These are phyloP conservation scores for Oreocharis arfaki DNA, from an alignment of 2,113 vertebrate genomes.

Conservation along the genomic window DNA sequence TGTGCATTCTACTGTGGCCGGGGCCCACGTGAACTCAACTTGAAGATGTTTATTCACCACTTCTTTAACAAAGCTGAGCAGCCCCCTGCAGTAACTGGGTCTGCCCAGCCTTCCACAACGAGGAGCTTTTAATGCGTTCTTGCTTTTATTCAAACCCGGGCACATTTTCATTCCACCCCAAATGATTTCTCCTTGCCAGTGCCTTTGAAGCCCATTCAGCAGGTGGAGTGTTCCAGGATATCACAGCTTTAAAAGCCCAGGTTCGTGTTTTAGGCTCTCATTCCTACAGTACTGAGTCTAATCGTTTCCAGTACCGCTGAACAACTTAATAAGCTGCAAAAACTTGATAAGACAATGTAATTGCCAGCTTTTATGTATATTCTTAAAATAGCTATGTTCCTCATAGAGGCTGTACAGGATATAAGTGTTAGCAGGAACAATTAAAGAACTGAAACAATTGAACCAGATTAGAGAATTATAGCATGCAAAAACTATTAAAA, in stretches of 20 bases:
- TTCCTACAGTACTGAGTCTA: slow-evolving; percentile 24
- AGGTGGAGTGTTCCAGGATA: not conserved
- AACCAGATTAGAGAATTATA: slow-evolving; percentile 19
- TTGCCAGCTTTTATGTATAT: slow-evolving; percentile 64
- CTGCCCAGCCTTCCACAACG: not conserved
- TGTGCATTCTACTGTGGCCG: not conserved
- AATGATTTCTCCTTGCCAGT: not conserved
- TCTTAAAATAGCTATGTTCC: slow-evolving; percentile 49
- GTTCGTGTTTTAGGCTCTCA: not conserved
- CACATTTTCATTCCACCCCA: not conserved
- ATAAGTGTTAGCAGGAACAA: slow-evolving; percentile 51
- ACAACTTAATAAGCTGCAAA: slow-evolving; percentile 70
- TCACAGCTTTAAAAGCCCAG: not conserved
- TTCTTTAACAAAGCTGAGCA: not conserved
- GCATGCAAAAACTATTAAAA: not conserved
- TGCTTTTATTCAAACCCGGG: not conserved
- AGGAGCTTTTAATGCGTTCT: not conserved
- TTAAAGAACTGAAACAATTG: slow-evolving; percentile 63
- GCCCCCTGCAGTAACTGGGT: fast-evolving
- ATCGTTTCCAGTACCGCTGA: slow-evolving; percentile 59
- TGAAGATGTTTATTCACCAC: not conserved
- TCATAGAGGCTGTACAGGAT: slow-evolving; percentile 42
- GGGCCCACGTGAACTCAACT: not conserved
- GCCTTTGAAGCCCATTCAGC: not conserved
- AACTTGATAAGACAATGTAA: slow-evolving; percentile 74